Evolutionary conservation across 2,888 invertebrate genomes (phyloP), one percentile per base, ranked within the genome.

Genomic region (Drosophila meridiana): DNA sequence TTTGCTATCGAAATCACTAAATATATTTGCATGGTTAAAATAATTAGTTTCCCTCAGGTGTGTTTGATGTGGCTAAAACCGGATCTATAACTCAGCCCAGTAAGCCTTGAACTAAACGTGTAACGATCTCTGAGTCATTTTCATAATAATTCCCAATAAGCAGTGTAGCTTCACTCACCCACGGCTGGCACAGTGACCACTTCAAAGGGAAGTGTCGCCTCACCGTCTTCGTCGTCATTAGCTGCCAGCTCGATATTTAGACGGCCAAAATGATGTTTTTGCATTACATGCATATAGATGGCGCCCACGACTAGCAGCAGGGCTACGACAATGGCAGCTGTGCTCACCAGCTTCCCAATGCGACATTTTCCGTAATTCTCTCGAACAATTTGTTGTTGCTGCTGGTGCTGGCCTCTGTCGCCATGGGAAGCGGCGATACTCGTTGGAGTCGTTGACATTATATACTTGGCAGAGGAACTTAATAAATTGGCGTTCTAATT

Each of bases 201-300:
- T 30, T 56, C 30, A 9, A 43, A 7, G 11, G 70, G 58, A 11
- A 40, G 32, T 34, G 8, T 43, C 26, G 30, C 30, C 6, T 45
- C 52, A 9, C 47, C 47, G 34, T 7, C 34, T 2, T 52, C 9
- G 11, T 8, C 2, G n/a, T 30, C 7, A 2, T 11, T 48, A 3
- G 57, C 9, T 14, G 13, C 40, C 4, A 32, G 57, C 36, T 76
- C 65, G 47, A 69, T 59, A 40, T 89, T 66, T 62, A 91, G 68
- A 9, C 91, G 89, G 4, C 91, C 91, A 48, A 79, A 73, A 77
- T 83, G 90, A 67, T 73, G 76, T 64, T 85, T 85, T 53, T 91
- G 91, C 34, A 34, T 69, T 38, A 87, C 56, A 63, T 92, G 92
- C 78, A 91, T 68, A 73, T 82, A 89, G 56, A 92, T 90, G 32